phyloP scores from a whole-genome alignment of 2,797 vertebrate species.

The Bovichtus diacanthus region DNA sequence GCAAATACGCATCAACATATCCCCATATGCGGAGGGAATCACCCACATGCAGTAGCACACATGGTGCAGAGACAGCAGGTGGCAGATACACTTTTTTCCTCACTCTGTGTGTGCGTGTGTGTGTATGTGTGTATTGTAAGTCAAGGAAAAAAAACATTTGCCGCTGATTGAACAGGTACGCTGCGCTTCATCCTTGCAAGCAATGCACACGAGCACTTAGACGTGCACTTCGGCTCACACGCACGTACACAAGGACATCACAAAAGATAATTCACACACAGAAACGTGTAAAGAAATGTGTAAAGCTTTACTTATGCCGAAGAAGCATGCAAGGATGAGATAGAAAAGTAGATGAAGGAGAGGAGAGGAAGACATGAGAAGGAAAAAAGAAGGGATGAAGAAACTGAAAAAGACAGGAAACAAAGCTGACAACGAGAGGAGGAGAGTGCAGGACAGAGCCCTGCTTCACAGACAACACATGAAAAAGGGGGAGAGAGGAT shows the following conservation, averaged over 20 bases:
- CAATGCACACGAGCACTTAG: conserved; percentile 22
- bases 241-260: background rate
- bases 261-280: conserved; percentile 6
- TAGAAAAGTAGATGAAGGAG: conserved; percentile 38
- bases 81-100: conserved; percentile 30
- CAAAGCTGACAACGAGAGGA: conserved; percentile 38
- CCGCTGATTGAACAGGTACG: conserved; percentile 53
- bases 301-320: conserved; percentile 16
- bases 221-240: conserved; percentile 26
- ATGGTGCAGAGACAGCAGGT: conserved; percentile 61
- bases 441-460: conserved; percentile 58
- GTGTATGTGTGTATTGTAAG: conserved; percentile 15
- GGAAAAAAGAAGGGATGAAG: conserved; percentile 4
- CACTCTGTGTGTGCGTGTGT: conserved; percentile 7
- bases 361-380: conserved; percentile 20
- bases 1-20: conserved; percentile 45
- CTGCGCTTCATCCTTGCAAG: conserved; percentile 28
- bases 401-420: conserved; percentile 31
- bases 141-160: conserved; percentile 62
- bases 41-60: conserved; percentile 37
- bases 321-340: conserved; percentile 1
- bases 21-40: conserved; percentile 35
- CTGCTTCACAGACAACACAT: conserved; percentile 62
- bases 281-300: conserved; percentile 25
- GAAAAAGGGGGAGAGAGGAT: conserved; percentile 46